Evolutionary conservation across 2,888 invertebrate species (phyloP), one percentile per base, ranked within the genome.

Genomic region (Gonocerus acuteangulatus): DNA sequence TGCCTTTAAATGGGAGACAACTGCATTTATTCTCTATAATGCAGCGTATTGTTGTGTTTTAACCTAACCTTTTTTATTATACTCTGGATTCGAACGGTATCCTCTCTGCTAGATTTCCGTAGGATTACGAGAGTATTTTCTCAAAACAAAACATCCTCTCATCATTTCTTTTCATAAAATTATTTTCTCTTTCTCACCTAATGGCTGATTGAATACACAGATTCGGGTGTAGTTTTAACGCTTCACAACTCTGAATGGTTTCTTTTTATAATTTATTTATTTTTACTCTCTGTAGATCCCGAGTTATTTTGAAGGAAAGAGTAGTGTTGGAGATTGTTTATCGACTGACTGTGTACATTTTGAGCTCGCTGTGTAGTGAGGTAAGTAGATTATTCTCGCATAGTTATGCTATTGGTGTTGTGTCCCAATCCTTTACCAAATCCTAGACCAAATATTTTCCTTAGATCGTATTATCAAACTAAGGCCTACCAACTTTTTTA

Each of bases 1-100:
- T 64, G 63, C 63, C 63, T 64, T 64, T 61, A 47, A 54, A 45
- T 61, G 63, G 63, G 63, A 61, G 63, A 61, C 63, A 64, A 64
- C 57, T 57, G 57, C 57, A 57, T 57, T 57, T 57, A 57, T 57
- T 57, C 45, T 57, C 27, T 54, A 54, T 42, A 36, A 42, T 54
- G 54, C 54, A 54, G 54, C 54, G 16, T 45, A 57, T 22, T 57
- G 32, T 47, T 57, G 57, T 57, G 27, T 57, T 47, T 47, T 42
- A 45, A 57, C 15, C 32, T 15, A 44, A 18, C 22, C 32, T 47
- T 45, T 54, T 54, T 21, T 45, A 47, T 57, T 57, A 42, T 47
- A 47, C 42, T 39, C 32, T 32, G 39, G 16, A n/a, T 18, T 42
- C 23, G 44, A 42, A 42, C 23, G 16, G 34, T 56, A 56, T 56